Base-by-base conservation (phyloP, 2,797 vertebrate genomes). In the Dicrostonyx torquatus region DNA sequence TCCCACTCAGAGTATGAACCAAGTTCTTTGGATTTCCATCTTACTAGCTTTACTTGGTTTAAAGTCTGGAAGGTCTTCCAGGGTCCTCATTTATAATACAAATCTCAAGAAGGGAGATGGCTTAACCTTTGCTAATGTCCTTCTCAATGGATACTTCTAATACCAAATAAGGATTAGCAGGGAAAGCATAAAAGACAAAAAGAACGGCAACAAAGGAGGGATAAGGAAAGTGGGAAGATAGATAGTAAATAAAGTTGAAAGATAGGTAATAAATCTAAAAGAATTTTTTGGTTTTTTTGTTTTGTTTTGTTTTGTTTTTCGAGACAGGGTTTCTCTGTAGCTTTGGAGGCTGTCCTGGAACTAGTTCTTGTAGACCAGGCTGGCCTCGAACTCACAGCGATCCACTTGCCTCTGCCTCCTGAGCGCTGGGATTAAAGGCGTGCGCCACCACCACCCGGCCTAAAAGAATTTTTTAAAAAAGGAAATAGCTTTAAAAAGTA, bases 151-250 rank as follows among this genome's bases (percentile, higher is more conserved):
- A 91, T 17, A 97, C 53, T 40, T 94, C 45, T 93, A 96, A 86
- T 91, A 94, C 37, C 58, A 96, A 93, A 89, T 6, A 94, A 60
- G 14, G 66, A 95, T 95, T 87, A 95, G 72, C 40, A 91, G 5
- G 92, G 89, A 94, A 89, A 75, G 72, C 31, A 91, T 2, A 92
- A 93, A 94, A 89, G 68, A 75, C 80, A 96, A 96, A 93, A 53
- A 60, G 78, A 76, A 60, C 31, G 24, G 85, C 43, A 92, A 29
- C 10, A 89, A 78, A 22, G 34, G 43, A 91, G 15, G 24, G 64
- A 82, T 77, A 87, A 88, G 22, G 26, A 60, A 92, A 95, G 10
- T 40, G 70, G 37, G 10, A 43, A 45, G 40, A 76, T 1, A 37
- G n/a, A 12, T 14, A 66, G 75, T 78, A 85, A 88, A 34, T 18